Evolutionary conservation across 2,113 vertebrate species (phyloP).

Genomic region (Tetraodon nigroviridis): DNA sequence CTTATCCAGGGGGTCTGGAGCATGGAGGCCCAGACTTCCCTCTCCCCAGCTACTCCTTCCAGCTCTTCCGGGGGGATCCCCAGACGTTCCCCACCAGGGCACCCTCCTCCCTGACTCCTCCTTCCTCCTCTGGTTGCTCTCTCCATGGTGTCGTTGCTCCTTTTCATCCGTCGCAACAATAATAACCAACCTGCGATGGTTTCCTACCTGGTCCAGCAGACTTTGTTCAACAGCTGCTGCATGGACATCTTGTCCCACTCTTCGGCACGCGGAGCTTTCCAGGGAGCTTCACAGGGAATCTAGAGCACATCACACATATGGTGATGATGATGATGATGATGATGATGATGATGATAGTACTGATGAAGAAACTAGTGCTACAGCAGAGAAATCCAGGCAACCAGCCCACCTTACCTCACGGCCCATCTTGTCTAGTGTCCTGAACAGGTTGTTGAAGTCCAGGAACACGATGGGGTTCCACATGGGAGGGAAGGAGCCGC

Average conservation of each 20-base stretch:
- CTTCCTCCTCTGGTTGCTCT: too few relatives aligned
- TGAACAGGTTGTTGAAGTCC: conserved; percentile 93
- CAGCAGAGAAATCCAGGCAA: rapidly evolving
- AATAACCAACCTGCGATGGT: too few relatives aligned
- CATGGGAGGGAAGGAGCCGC: conserved; percentile 82
- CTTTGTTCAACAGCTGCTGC: conserved; percentile 84
- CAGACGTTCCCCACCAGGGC: too few relatives aligned
- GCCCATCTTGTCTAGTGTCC: conserved; percentile 94
- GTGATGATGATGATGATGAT: neutral
- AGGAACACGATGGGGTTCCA: conserved; percentile 87
- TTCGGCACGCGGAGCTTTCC: conserved; percentile 90
- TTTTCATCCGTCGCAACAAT: neutral
- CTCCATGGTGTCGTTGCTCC: too few relatives aligned
- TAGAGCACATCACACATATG: conserved; percentile 43
- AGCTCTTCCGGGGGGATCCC: too few relatives aligned
- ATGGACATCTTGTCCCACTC: conserved; percentile 97
- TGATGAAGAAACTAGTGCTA: neutral
- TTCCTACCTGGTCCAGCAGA: conserved; percentile 89
- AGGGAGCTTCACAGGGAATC: conserved; percentile 93
- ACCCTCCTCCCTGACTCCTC: too few relatives aligned
- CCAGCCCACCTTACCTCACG: conserved; percentile 78
- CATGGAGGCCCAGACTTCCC: too few relatives aligned
- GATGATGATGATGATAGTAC: neutral
- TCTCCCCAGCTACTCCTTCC: too few relatives aligned
- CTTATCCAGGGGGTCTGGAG: too few relatives aligned